phyloP scores from a whole-genome alignment of 2,113 vertebrate genomes.

The Diadophis punctatus region DNA sequence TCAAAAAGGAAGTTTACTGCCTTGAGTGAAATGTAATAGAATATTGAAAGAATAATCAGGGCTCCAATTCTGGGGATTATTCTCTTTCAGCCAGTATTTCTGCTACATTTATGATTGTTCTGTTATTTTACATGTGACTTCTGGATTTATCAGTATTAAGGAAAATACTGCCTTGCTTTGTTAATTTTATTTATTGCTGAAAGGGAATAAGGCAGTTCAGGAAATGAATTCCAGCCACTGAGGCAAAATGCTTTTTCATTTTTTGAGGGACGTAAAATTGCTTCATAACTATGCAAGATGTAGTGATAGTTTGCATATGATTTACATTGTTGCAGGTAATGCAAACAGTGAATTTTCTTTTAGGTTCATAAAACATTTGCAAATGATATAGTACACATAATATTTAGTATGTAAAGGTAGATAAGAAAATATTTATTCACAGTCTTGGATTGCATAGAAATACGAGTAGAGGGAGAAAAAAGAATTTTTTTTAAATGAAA shows the following conservation, averaged over 20 bases:
- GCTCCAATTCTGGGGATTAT: neutral
- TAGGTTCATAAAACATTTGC: neutral
- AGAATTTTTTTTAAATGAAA: neutral
- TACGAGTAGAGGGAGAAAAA: neutral
- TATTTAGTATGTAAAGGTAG: neutral
- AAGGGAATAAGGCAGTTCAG: neutral
- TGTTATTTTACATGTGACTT: neutral
- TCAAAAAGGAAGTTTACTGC: neutral
- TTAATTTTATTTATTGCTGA: neutral
- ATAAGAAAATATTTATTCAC: neutral
- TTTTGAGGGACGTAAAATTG: neutral
- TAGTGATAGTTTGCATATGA: neutral
- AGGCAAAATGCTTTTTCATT: constrained; percentile 3
- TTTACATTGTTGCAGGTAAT: neutral
- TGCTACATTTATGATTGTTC: neutral
- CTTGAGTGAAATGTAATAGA: neutral
- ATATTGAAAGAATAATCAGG: neutral
- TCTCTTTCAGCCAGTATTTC: no score
- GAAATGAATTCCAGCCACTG: neutral
- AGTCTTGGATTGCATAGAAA: neutral
- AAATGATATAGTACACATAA: neutral
- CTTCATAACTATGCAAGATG: neutral
- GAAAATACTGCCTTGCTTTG: neutral
- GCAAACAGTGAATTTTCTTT: neutral
- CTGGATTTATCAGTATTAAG: neutral